These are phyloP conservation scores for Belgica antarctica DNA, from an alignment of 2,888 invertebrate genomes.

Conservation along the genomic window DNA sequence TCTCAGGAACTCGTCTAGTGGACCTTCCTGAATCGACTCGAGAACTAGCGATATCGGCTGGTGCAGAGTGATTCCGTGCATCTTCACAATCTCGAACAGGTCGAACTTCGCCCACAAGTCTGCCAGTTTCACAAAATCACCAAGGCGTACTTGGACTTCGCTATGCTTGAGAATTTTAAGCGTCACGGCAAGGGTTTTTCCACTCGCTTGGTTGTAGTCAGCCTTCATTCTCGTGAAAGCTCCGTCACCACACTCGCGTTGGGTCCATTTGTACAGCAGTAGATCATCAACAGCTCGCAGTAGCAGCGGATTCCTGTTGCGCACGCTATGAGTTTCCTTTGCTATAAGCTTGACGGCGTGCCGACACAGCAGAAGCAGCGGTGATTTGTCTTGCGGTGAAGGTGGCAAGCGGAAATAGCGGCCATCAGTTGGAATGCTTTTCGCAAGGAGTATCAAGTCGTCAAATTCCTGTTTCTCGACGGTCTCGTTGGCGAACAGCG, in stretches of 20 bases:
- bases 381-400: constrained; percentile 75
- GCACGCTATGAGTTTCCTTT: constrained; percentile 53
- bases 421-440: constrained; percentile 48
- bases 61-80: constrained; percentile 74
- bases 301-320: constrained; percentile 38
- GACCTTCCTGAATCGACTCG: constrained; percentile 76
- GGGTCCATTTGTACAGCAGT: constrained; percentile 4
- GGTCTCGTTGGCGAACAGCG: constrained; percentile 49
- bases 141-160: constrained; percentile 61
- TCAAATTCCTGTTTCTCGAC: constrained; percentile 47
- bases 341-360: constrained; percentile 52
- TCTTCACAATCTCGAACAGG: constrained; percentile 71
- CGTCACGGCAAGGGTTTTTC: constrained; percentile 74
- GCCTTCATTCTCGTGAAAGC: constrained; percentile 69
- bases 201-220: constrained; percentile 73
- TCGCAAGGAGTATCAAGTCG: constrained; percentile 51
- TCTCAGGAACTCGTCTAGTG: constrained; percentile 63
- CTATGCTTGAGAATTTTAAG: constrained; percentile 74
- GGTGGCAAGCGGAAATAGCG: constrained; percentile 66
- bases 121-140: constrained; percentile 73
- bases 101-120: constrained; percentile 77
- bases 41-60: constrained; percentile 77
- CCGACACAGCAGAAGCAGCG: constrained; percentile 52
- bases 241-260: constrained; percentile 51
- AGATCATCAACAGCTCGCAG: constrained; percentile 16